Evolutionary conservation across 2,797 vertebrate genomes (phyloP).

Genomic region (Crenuchus spilurus): DNA sequence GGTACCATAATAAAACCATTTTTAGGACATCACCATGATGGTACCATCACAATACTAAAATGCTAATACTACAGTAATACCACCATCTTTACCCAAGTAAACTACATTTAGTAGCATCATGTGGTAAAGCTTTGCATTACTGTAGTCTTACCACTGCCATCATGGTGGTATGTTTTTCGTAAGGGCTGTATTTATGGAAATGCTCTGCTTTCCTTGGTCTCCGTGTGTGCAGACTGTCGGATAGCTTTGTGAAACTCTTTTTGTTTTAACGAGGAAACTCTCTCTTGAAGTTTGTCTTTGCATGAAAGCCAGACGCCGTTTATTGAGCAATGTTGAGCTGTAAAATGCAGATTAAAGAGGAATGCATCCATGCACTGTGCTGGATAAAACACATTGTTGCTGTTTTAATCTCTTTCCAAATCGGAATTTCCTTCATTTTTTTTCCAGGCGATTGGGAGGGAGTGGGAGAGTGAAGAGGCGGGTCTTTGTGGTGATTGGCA

Average conservation of each 20-base stretch:
- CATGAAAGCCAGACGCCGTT: constrained; percentile 51
- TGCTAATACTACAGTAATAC: no score
- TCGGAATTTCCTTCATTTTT: constrained; percentile 43
- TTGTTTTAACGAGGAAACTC: constrained; percentile 49
- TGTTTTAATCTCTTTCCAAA: constrained; percentile 45
- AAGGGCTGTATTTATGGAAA: constrained; percentile 13
- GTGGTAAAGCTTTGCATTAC: no score
- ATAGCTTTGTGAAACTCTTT: not conserved
- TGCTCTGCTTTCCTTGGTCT: not conserved
- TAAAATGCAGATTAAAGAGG: constrained; percentile 40
- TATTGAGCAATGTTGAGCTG: constrained; percentile 29
- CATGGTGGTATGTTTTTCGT: no score
- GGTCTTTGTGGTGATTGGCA: constrained; percentile 53
- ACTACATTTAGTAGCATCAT: no score
- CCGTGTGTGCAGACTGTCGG: not conserved
- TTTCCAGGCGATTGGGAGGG: constrained; percentile 24
- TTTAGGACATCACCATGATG: no score
- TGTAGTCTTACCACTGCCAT: no score
- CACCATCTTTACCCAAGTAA: no score
- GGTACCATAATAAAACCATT: no score
- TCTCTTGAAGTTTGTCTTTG: constrained; percentile 45
- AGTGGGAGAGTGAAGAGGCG: constrained; percentile 35
- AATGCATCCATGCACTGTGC: constrained; percentile 33
- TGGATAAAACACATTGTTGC: constrained; percentile 43
- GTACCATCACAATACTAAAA: no score